Evolutionary conservation across 2,797 vertebrate genomes (phyloP).

Genomic region (Leptodactylus fallax): DNA sequence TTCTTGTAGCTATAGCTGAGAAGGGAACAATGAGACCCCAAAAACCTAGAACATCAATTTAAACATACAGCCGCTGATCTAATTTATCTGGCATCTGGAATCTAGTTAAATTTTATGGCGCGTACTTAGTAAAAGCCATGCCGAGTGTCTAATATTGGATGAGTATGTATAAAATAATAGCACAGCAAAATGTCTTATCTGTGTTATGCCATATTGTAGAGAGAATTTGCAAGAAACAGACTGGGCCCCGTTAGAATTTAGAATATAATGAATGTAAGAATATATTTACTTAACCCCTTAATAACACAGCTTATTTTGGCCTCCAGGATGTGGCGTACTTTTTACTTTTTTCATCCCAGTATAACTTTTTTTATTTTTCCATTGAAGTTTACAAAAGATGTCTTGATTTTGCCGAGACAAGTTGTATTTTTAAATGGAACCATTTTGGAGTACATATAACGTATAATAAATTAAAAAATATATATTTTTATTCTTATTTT

Average conservation of each 20-base stretch:
- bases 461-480: too few species aligned
- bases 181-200: neutral
- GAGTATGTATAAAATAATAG: neutral
- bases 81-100: conserved; percentile 22
- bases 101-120: neutral
- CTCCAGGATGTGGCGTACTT: too few species aligned
- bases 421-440: too few species aligned
- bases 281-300: neutral
- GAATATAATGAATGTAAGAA: neutral
- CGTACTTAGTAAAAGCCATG: neutral
- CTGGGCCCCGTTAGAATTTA: neutral
- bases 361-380: too few species aligned
- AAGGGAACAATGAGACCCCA: conserved; percentile 27
- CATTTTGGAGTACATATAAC: too few species aligned
- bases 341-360: too few species aligned
- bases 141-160: neutral
- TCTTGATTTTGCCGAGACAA: too few species aligned
- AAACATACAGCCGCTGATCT: neutral
- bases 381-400: too few species aligned
- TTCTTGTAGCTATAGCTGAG: conserved; percentile 15
- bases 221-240: neutral
- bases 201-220: neutral
- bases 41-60: conserved; percentile 22
- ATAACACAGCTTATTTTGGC: too few species aligned
- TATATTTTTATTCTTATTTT: too few species aligned